Evolutionary conservation across 2,113 vertebrate genomes (phyloP).

Genomic region (Epinephelus cyanopodus): DNA sequence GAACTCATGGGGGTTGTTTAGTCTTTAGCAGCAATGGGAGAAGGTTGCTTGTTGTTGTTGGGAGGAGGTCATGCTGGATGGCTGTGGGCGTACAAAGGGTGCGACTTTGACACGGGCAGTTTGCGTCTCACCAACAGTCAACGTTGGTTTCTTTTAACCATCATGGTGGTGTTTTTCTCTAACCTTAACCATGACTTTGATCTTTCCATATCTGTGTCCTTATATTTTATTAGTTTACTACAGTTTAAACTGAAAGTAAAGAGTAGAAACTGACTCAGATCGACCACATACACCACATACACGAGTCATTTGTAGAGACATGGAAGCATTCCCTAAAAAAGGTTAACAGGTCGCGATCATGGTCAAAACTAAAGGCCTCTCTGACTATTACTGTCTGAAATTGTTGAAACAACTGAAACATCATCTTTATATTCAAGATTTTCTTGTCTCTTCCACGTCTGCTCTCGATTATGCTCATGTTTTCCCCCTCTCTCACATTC

Average conservation of each 20-base stretch:
- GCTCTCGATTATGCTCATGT: constrained; percentile 34
- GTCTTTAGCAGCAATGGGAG: background rate
- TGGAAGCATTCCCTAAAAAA: background rate
- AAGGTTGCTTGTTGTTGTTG: constrained; percentile 5
- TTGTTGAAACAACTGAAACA: background rate
- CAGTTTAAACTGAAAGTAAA: background rate
- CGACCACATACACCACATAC: background rate
- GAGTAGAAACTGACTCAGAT: background rate
- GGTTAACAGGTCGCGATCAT: background rate
- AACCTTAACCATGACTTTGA: background rate
- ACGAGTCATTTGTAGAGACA: background rate
- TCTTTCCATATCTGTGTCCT: background rate
- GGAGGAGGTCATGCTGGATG: background rate
- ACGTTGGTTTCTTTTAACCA: background rate
- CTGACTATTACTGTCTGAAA: background rate
- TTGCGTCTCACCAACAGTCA: background rate
- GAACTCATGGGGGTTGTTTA: background rate
- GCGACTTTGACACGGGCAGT: background rate
- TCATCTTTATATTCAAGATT: constrained; percentile 14
- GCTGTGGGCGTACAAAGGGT: background rate
- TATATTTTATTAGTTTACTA: background rate
- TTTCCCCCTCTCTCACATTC: constrained; percentile 39
- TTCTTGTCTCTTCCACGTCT: constrained; percentile 40
- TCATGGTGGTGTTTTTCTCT: background rate
- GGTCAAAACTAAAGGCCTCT: background rate